phyloP scores from a whole-genome alignment of 2,797 vertebrate genomes.

The Spinus olivaceus region DNA sequence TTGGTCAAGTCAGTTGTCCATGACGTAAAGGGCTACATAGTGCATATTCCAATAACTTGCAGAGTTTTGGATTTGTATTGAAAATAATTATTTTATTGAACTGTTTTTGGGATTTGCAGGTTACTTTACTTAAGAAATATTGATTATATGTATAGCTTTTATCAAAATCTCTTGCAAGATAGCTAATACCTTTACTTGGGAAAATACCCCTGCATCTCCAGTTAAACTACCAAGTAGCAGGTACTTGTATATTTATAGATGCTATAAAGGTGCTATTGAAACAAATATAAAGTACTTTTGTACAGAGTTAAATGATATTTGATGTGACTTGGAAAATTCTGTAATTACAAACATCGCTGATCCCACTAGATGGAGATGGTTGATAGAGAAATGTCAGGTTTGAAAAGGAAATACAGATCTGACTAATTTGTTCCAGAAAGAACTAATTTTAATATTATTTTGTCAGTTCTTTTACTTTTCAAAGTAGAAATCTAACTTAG shows the following conservation, averaged over 20 bases:
- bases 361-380: conserved; percentile 63
- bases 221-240: background rate
- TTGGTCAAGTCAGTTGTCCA: background rate
- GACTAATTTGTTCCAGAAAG: background rate
- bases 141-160: background rate
- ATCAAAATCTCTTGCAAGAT: background rate
- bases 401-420: background rate
- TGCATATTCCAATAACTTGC: background rate
- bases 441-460: background rate
- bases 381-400: conserved; percentile 30
- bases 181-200: background rate
- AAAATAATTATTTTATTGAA: background rate
- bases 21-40: background rate
- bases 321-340: background rate
- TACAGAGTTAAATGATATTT: background rate
- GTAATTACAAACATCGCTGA: background rate
- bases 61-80: background rate
- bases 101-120: background rate
- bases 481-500: background rate
- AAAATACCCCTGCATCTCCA: background rate
- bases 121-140: background rate
- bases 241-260: background rate
- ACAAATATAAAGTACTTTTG: background rate
- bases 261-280: background rate
- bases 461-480: background rate